These are phyloP conservation scores for Planococcus citri DNA, from an alignment of 1,140 invertebrate species.

Conservation along the genomic window DNA sequence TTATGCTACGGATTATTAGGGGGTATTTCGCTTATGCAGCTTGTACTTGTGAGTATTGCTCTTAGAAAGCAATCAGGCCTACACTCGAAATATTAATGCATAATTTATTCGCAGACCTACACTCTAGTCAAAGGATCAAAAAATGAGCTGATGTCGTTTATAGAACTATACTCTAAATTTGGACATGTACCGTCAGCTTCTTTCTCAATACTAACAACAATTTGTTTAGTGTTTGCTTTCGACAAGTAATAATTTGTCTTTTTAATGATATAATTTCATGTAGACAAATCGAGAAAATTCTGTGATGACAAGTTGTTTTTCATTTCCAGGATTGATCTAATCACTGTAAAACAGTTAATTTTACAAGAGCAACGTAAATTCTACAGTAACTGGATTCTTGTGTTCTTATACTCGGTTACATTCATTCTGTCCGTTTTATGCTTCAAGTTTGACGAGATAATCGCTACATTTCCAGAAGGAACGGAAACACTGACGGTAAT, in stretches of 20 bases:
- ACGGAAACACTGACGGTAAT: not conserved
- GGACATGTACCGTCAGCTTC: not conserved
- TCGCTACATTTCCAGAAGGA: not conserved
- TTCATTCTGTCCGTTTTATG: conserved; percentile 8
- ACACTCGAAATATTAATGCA: not conserved
- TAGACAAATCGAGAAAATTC: no score
- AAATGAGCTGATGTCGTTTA: conserved; percentile 8
- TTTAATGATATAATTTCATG: no score
- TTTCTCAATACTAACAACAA: not conserved
- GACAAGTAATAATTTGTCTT: not conserved
- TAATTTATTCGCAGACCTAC: not conserved
- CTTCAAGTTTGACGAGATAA: conserved; percentile 6
- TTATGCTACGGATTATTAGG: conserved; percentile 10
- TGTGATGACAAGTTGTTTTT: no score
- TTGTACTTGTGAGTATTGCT: not conserved
- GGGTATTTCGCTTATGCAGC: conserved; percentile 6
- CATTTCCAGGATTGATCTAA: conserved; percentile 1
- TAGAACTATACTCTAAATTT: conserved; percentile 13
- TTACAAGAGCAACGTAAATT: not conserved
- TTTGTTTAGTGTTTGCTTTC: conserved; percentile 9
- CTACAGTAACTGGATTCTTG: conserved; percentile 1
- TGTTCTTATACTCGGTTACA: not conserved
- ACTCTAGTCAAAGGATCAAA: conserved; percentile 14
- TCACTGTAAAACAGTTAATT: not conserved
- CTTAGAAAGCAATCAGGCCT: not conserved